Percentiles rank a stretch among this genome's conserved stretches.
phyloP scores from a whole-genome alignment of 1,140 invertebrate species.

The Tetragnatha versicolor region DNA sequence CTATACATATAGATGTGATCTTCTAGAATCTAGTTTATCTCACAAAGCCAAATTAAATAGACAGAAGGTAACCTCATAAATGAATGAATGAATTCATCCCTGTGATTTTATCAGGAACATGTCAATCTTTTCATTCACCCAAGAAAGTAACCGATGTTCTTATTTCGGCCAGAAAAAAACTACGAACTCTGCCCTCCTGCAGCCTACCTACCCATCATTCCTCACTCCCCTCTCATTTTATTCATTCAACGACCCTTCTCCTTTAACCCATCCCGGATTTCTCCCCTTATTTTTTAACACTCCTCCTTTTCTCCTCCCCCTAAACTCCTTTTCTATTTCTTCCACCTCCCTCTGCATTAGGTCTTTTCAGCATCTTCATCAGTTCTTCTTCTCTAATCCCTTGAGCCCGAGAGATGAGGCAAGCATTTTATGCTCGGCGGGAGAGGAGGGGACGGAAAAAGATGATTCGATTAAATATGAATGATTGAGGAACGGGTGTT shows the following conservation, averaged over 20 bases:
- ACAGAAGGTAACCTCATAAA: no score
- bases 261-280: conserved; percentile 5
- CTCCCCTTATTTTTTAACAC: neutral
- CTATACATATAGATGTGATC: no score
- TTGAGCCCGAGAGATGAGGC: conserved; percentile 13
- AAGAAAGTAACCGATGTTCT: no score
- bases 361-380: conserved; percentile 41
- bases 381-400: conserved; percentile 21
- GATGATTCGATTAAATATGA: conserved; percentile 48
- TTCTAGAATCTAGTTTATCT: no score
- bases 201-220: no score
- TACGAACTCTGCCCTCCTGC: no score
- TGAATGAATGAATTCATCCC: no score
- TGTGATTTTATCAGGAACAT: no score
- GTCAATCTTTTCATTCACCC: no score
- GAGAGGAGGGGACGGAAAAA: neutral
- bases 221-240: neutral
- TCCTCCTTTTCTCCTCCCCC: neutral
- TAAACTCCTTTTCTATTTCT: neutral
- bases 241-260: conserved; percentile 11
- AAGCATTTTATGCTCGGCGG: conserved; percentile 30
- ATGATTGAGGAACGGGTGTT: conserved; percentile 19
- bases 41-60: no score
- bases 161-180: no score
- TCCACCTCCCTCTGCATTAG: neutral